Base-by-base conservation (phyloP, 2,888 invertebrate genomes). In the Agelastica alni region DNA sequence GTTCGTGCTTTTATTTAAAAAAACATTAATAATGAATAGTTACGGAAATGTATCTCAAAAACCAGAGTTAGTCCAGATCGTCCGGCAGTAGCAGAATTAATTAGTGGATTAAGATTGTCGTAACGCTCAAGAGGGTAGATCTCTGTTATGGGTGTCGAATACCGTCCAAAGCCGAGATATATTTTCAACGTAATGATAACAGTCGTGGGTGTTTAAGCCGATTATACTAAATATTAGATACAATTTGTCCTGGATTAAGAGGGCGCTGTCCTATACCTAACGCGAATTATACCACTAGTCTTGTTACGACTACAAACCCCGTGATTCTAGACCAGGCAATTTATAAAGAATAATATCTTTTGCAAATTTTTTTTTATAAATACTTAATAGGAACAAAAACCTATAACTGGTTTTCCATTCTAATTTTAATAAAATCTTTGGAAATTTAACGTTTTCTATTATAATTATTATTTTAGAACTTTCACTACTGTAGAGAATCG, bases 201-300 rank as follows among this genome's bases (percentile, higher is more conserved):
- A 58, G 60, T 47, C 53, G 53, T 53, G 59, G 64, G 61, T 58
- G 44, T 59, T 63, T 72, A 73, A 74, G 73, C 72, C 71, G 74
- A 72, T 74, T 74, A 72, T 70, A 71, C 70, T 72, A 73, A 74
- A 74, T 74, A 74, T 74, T 72, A 74, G 73, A 74, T 73, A 73
- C 74, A 74, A 74, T 74, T 74, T 74, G 74, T 73, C 67, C 67
- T 58, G 73, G 74, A 73, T 73, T 74, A 73, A 69, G 66, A 59
- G 61, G 58, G 58, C 57, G 61, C 59, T 53, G 61, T 61, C 63
- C 59, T 60, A 55, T 43, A 59, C 62, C 59, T 53, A 42, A 57
- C 57, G 54, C 58, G 56, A 59, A 59, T 58, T 56, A 45, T 18
- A 26, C 16, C 16, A 34, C 10, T 18, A 39, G 37, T 12, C 2